Base-by-base conservation (phyloP, 2,113 vertebrate genomes). In the Strix uralensis region DNA sequence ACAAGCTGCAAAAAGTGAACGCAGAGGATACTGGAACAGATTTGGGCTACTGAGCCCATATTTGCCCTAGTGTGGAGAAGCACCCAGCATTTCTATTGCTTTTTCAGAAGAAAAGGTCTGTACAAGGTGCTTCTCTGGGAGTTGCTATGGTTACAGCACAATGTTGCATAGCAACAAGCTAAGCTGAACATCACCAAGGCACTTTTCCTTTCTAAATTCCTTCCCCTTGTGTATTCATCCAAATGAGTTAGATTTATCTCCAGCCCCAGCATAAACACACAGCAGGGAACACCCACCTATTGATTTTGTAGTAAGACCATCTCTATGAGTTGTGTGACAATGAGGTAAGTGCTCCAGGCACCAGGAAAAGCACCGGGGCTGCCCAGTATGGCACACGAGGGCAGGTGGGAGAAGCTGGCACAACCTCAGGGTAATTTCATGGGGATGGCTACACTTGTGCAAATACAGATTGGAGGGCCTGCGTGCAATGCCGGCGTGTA, bases 131-230 rank as follows among this genome's bases (percentile, higher is more conserved):
- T 71, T 61, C 87, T 71, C 59, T 15, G 80, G 82, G 26, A 62
- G 98, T 98, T 97, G 91, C 98, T 90, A 94, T 98, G 97, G 98
- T 69, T 97, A 96, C 98, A 52, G 85, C 70, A 95, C 88, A 72
- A 92, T 32, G 98, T 96, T 92, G 97, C 98, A n/a, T 98, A 97
- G 98, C 98, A 98, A 98, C 98, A 83, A 80, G 77, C 96, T 88
- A 42, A 95, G 85, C 95, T 62, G 92, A 96, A 94, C 95, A 96
- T 96, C 97, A 81, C 90, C 97, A 54, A 82, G 89, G 94, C 95
- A 81, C 77, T 81, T 86, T 86, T 38, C 54, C 87, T 77, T 44
- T 12, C 88, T 23, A 7, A 57, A 81, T 82, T 67, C 84, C 91
- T 86, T 92, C 77, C 86, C 83, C 88, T 19, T 4, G 44, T 42